Evolutionary conservation across 2,888 invertebrate genomes (phyloP).

Genomic region (Ceraclea dissimilis): DNA sequence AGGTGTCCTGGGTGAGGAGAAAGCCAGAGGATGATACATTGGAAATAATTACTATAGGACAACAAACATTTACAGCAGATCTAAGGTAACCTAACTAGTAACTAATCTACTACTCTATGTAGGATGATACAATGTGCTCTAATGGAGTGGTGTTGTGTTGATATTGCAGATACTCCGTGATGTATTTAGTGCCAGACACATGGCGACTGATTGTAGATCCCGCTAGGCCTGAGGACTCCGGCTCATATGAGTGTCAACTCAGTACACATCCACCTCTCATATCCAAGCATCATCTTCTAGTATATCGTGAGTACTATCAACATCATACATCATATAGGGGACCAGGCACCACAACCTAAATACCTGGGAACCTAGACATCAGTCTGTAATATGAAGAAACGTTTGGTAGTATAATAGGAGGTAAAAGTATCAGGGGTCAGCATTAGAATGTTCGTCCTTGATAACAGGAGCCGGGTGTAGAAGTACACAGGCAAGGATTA

Average conservation of each 20-base stretch:
- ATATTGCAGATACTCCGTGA: conserved; percentile 38
- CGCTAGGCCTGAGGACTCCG: conserved; percentile 40
- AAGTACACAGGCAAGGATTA: no score
- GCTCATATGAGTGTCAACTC: conserved; percentile 44
- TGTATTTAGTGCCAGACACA: conserved; percentile 40
- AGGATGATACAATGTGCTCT: no score
- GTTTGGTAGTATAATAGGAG: no score
- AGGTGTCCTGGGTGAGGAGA: conserved; percentile 65
- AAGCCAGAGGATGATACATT: conserved; percentile 56
- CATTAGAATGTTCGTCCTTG: no score
- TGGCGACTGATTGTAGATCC: conserved; percentile 41
- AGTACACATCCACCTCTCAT: conserved; percentile 46
- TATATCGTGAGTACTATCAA: conserved; percentile 37
- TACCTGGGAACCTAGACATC: no score
- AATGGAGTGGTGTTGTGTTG: no score
- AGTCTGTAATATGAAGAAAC: no score
- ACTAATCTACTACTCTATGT: not conserved
- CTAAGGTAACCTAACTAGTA: conserved; percentile 36
- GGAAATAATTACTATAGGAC: conserved; percentile 58
- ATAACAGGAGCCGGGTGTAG: no score
- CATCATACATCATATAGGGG: not conserved
- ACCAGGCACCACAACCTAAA: not conserved
- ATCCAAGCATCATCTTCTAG: conserved; percentile 37
- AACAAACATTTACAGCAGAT: conserved; percentile 61
- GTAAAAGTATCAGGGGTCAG: no score